A percentile compares a stretch with the other conserved stretches of the same genome.
Conservation (phyloP, 2,113 vertebrate genomes). For the Corythoichthys haematopterus region DNA sequence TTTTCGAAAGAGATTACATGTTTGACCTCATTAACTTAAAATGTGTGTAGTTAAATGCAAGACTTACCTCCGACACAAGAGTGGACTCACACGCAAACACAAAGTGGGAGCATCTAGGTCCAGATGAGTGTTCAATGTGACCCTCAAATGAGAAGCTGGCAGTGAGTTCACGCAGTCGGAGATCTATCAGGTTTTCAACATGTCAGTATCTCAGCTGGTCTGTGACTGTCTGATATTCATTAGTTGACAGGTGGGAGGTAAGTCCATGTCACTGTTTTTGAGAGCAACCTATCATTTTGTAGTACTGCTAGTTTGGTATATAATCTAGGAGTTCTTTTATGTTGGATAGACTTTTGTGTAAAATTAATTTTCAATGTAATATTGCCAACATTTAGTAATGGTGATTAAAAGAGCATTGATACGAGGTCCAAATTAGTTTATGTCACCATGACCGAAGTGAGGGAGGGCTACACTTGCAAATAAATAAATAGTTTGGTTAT, state of each 20-base stretch:
- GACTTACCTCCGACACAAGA: slow-evolving; percentile 27
- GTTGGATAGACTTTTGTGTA: too few species aligned
- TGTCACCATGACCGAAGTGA: too few species aligned
- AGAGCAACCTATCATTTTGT: slow-evolving; percentile 39
- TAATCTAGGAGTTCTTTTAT: too few species aligned
- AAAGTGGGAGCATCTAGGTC: slow-evolving; percentile 43
- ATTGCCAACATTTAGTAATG: neutral
- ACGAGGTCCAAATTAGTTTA: too few species aligned
- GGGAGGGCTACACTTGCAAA: too few species aligned
- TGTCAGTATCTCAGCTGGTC: slow-evolving; percentile 22
- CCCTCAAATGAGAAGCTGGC: slow-evolving; percentile 43
- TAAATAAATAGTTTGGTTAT: too few species aligned
- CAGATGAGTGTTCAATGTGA: slow-evolving; percentile 54
- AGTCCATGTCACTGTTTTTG: slow-evolving; percentile 49
- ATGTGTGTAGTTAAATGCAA: slow-evolving; percentile 45
- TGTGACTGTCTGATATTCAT: slow-evolving; percentile 46
- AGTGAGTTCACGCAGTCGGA: slow-evolving; percentile 27
- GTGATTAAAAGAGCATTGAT: slow-evolving; percentile 4
- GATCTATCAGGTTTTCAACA: slow-evolving; percentile 29
- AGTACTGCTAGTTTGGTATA: too few species aligned
- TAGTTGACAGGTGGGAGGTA: slow-evolving; percentile 58
- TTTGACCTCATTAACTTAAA: slow-evolving; percentile 71
- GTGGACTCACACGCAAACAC: slow-evolving; percentile 19
- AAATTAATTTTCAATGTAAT: too few species aligned
- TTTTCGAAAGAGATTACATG: slow-evolving; percentile 52